Conservation (phyloP, 2,797 vertebrate genomes). For the Eulemur coronatus region DNA sequence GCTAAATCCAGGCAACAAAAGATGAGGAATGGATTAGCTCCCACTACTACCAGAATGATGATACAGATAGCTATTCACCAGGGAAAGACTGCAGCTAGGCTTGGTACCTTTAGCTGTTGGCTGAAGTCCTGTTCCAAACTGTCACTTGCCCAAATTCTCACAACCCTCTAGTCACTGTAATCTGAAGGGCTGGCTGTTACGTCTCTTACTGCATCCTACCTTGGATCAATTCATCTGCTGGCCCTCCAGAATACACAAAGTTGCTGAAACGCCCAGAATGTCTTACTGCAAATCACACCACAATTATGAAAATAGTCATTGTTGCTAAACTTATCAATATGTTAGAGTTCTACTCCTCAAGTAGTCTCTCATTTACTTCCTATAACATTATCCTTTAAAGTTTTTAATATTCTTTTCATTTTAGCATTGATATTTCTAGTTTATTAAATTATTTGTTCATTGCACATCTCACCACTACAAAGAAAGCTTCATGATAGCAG, state of each 20-base stretch:
- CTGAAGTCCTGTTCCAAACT: not conserved
- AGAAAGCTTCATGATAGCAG: not conserved
- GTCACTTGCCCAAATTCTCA: not conserved
- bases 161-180: not conserved
- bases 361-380: not conserved
- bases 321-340: not conserved
- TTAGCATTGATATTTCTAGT: not conserved
- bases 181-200: not conserved
- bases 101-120: not conserved
- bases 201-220: not conserved
- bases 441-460: not conserved
- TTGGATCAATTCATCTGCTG: not conserved
- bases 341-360: not conserved
- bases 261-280: not conserved
- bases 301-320: not conserved
- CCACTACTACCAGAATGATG: not conserved
- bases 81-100: not conserved
- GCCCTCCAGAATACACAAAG: not conserved
- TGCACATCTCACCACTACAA: not conserved
- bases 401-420: not conserved
- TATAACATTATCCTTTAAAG: not conserved
- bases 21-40: not conserved
- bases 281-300: not conserved
- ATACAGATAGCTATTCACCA: not conserved
- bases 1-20: not conserved